Conservation (phyloP, 1,140 invertebrate genomes). For the Aradophagus sp. region DNA sequence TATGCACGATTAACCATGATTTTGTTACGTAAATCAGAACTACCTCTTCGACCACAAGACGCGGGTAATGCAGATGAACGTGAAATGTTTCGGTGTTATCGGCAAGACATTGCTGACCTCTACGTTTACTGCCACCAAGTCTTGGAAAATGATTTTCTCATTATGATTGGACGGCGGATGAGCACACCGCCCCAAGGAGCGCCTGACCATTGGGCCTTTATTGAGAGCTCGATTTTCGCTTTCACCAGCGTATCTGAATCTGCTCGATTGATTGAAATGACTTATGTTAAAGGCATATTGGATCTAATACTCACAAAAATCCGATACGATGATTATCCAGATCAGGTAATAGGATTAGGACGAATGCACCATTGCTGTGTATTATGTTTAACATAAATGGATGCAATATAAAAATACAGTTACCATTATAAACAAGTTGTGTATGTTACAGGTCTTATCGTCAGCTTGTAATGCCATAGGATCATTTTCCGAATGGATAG, state of each 20-base stretch:
- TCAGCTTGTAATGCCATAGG: constrained; percentile 74
- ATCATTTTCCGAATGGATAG: constrained; percentile 89
- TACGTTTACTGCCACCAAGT: constrained; percentile 91
- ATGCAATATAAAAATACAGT: too few species aligned
- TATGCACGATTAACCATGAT: constrained; percentile 80
- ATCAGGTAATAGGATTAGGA: too few species aligned
- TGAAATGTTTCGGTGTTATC: constrained; percentile 90
- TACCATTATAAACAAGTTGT: too few species aligned
- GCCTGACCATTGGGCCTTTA: constrained; percentile 78
- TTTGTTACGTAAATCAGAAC: constrained; percentile 80
- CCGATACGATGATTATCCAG: constrained; percentile 77
- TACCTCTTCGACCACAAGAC: constrained; percentile 66
- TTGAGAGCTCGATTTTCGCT: constrained; percentile 88
- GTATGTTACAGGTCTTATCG: constrained; percentile 64
- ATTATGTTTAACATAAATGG: too few species aligned
- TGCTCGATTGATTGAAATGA: constrained; percentile 78
- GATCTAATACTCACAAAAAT: constrained; percentile 79
- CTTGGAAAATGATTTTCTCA: constrained; percentile 81
- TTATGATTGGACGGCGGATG: constrained; percentile 78
- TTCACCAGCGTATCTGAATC: constrained; percentile 87
- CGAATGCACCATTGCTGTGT: too few species aligned
- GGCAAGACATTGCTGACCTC: constrained; percentile 93
- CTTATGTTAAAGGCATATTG: constrained; percentile 81
- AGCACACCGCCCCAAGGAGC: constrained; percentile 56
- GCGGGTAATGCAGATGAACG: constrained; percentile 82